These are phyloP conservation scores for Picathartes gymnocephalus DNA, from an alignment of 2,113 vertebrate genomes.

Conservation along the genomic window DNA sequence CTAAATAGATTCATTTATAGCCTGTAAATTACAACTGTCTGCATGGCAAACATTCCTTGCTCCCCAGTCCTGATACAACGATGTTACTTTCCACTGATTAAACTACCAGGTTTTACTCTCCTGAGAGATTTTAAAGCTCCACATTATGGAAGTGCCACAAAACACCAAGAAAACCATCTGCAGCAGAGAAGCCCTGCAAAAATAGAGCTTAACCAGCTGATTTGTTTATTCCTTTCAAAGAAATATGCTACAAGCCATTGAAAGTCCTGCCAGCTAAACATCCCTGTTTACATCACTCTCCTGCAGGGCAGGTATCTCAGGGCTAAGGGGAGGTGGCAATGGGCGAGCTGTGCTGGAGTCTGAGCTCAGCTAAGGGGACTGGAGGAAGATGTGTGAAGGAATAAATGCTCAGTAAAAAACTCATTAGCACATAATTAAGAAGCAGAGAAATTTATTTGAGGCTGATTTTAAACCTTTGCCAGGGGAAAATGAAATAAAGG, in stretches of 20 bases:
- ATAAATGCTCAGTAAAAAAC: neutral
- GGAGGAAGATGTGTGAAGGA: neutral
- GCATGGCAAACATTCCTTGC: neutral
- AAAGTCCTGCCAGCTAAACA: neutral
- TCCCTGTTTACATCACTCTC: neutral
- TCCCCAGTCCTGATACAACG: neutral
- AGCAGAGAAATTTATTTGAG: neutral
- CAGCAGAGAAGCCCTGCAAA: neutral
- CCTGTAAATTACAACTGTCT: neutral
- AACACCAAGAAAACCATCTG: neutral
- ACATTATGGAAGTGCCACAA: fast-evolving
- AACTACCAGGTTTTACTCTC: neutral
- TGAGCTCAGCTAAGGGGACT: neutral
- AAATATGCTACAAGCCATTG: neutral
- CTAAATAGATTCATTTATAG: conserved; percentile 3
- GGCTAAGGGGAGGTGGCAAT: neutral
- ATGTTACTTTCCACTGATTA: neutral
- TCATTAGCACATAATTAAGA: neutral
- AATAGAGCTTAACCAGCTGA: neutral
- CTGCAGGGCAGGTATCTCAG: neutral
- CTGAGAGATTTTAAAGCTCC: neutral
- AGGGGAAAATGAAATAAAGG: neutral
- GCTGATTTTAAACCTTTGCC: neutral
- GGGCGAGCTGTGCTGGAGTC: fast-evolving
- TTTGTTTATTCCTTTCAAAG: neutral